Percentiles rank a stretch among this genome's conserved stretches.
These are phyloP conservation scores for Pitangus sulphuratus DNA, from an alignment of 2,797 vertebrate genomes.

Conservation along the genomic window DNA sequence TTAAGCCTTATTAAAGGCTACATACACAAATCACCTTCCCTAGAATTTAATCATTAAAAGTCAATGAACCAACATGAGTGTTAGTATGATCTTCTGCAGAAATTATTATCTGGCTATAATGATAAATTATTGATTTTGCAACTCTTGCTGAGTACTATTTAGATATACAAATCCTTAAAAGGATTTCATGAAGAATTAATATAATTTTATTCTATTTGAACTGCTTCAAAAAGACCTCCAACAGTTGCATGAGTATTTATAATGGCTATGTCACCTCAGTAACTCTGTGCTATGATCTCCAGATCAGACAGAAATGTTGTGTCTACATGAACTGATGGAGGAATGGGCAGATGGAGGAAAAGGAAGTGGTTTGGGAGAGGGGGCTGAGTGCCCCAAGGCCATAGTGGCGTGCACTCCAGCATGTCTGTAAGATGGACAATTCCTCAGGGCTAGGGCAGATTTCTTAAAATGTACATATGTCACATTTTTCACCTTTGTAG, in stretches of 20 bases:
- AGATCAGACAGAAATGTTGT: background rate
- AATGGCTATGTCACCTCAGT: background rate
- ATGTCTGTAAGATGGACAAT: accelerated
- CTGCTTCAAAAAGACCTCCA: background rate
- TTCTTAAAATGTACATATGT: background rate
- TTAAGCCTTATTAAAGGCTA: background rate
- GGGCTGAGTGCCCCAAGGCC: background rate
- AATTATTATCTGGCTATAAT: background rate
- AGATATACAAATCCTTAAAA: background rate
- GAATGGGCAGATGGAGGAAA: background rate
- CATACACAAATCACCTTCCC: background rate
- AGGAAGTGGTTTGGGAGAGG: background rate
- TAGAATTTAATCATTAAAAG: background rate
- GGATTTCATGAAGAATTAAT: background rate
- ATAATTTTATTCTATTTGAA: background rate
- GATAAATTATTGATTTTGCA: background rate
- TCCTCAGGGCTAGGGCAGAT: background rate
- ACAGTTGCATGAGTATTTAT: background rate
- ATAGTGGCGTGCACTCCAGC: accelerated
- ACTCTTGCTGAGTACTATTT: background rate
- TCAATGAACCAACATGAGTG: background rate
- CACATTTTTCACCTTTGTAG: background rate
- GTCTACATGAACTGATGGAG: background rate
- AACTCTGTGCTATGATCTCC: background rate
- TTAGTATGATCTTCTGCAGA: background rate